Evolutionary conservation across 2,113 vertebrate genomes (phyloP).

Genomic region (Glareola pratincola): DNA sequence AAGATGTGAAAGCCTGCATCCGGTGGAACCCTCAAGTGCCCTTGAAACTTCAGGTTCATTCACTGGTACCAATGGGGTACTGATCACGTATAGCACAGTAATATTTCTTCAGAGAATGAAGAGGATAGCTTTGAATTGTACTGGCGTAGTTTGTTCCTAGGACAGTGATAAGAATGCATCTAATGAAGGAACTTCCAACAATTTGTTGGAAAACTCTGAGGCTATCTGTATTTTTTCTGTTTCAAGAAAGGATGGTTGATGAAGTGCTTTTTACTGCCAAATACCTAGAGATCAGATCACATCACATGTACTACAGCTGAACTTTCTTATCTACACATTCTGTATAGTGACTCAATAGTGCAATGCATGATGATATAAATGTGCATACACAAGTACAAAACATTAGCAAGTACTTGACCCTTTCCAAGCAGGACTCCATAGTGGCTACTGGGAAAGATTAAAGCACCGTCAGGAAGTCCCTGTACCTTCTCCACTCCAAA

Average conservation of each 20-base stretch:
- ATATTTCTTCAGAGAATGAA: not conserved
- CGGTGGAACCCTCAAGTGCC: not conserved
- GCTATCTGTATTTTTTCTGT: not conserved
- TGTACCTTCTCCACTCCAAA: not conserved
- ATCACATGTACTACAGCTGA: not conserved
- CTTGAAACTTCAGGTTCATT: not conserved
- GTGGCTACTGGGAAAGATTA: not conserved
- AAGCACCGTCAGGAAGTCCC: not conserved
- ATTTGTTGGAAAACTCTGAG: not conserved
- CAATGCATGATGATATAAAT: not conserved
- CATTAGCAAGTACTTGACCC: not conserved
- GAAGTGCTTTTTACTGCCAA: not conserved
- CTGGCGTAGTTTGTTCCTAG: not conserved
- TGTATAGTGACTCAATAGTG: not conserved
- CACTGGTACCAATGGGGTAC: not conserved
- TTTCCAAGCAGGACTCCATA: not conserved
- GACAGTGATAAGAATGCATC: not conserved
- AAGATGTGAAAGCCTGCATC: not conserved
- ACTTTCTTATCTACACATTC: not conserved
- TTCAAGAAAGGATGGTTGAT: not conserved
- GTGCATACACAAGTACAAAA: not conserved
- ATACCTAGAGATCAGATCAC: not conserved
- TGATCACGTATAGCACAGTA: not conserved
- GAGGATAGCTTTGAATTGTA: not conserved
- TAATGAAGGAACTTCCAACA: not conserved